Percentiles rank a stretch among this genome's conserved stretches.
These are phyloP conservation scores for Stenolophus ochropezus DNA, from an alignment of 2,888 invertebrate species.

Conservation along the genomic window DNA sequence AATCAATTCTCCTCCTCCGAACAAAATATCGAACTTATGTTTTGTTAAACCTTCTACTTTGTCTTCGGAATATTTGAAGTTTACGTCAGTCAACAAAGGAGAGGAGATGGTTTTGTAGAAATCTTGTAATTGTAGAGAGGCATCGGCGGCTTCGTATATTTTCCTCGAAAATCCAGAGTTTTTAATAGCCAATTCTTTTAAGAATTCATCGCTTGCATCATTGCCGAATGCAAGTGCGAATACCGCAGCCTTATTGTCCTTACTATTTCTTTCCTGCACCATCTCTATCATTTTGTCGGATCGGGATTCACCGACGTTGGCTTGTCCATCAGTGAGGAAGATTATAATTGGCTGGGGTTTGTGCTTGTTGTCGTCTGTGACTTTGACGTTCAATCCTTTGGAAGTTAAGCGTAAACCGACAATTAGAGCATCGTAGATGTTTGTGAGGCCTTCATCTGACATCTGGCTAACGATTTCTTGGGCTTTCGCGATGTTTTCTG, in stretches of 20 bases:
- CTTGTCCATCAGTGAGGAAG: slow-evolving; percentile 67
- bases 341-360: slow-evolving; percentile 70
- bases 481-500: slow-evolving; percentile 74
- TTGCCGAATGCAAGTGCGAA: slow-evolving; percentile 73
- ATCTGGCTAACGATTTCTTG: slow-evolving; percentile 74
- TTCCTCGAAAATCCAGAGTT: slow-evolving; percentile 72
- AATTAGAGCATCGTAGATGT: slow-evolving; percentile 77
- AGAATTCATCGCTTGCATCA: slow-evolving; percentile 71
- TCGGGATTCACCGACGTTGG: slow-evolving; percentile 66
- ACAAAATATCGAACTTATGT: slow-evolving; percentile 74
- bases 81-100: slow-evolving; percentile 72
- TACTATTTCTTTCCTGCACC: slow-evolving; percentile 33
- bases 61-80: slow-evolving; percentile 68
- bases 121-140: slow-evolving; percentile 71
- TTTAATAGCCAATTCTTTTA: slow-evolving; percentile 71
- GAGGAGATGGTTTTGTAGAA: slow-evolving; percentile 72
- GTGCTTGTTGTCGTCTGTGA: slow-evolving; percentile 69
- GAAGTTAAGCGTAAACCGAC: slow-evolving; percentile 71
- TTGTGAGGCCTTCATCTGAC: slow-evolving; percentile 75
- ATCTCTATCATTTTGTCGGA: slow-evolving; percentile 44
- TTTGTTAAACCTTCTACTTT: slow-evolving; percentile 69
- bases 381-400: neutral
- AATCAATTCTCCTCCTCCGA: slow-evolving; percentile 76
- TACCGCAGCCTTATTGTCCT: slow-evolving; percentile 65
- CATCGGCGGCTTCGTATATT: slow-evolving; percentile 73